A percentile compares a stretch with the other conserved stretches of the same genome.
Evolutionary conservation across 2,797 vertebrate species (phyloP).

Genomic region (Lophotriccus pileatus): DNA sequence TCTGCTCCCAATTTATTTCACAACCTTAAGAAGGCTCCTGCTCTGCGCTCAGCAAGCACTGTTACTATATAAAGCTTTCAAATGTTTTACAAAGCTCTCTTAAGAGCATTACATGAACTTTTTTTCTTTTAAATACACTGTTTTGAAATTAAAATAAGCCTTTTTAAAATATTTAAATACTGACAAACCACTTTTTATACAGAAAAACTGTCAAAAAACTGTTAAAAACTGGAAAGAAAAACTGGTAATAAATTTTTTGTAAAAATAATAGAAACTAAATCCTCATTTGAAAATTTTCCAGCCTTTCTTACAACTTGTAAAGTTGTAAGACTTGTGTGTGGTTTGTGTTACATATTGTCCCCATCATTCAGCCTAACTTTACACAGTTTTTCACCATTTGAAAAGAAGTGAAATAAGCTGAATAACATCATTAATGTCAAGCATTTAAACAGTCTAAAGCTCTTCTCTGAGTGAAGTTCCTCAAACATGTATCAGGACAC

Average conservation of each 20-base stretch:
- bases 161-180: background rate
- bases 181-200: background rate
- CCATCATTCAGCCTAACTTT: background rate
- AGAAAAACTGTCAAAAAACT: no score
- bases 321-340: fast-evolving
- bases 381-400: background rate
- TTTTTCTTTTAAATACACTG: background rate
- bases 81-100: background rate
- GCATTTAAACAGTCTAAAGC: background rate
- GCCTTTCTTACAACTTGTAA: background rate
- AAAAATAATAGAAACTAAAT: background rate
- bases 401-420: background rate
- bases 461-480: background rate
- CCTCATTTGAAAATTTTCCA: background rate
- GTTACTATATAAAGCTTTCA: background rate
- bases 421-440: background rate
- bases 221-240: background rate
- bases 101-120: background rate
- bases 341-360: background rate
- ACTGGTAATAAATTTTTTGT: background rate
- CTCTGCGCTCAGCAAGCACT: background rate
- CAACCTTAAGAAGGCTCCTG: background rate
- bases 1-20: background rate
- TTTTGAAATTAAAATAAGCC: background rate
- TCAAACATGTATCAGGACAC: background rate